These are phyloP conservation scores for Drosophila affinis DNA, from an alignment of 2,888 invertebrate species.

Conservation along the genomic window DNA sequence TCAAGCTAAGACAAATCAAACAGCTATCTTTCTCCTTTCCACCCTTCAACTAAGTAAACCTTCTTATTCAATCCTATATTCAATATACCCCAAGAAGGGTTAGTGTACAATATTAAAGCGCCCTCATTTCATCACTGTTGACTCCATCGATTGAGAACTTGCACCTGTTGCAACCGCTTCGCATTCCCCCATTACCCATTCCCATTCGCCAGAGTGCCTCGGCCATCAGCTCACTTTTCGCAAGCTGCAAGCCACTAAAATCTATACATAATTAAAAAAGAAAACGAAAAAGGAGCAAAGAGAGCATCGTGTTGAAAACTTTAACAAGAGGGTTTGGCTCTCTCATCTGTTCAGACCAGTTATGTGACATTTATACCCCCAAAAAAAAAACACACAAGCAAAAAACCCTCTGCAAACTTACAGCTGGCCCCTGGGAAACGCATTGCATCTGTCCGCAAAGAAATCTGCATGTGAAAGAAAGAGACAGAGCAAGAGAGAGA, in stretches of 20 bases:
- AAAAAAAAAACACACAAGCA: background rate
- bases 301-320: slow-evolving; percentile 25
- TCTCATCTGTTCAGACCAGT: slow-evolving; percentile 49
- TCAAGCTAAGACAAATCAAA: too few relatives aligned
- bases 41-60: too few relatives aligned
- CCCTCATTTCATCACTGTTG: slow-evolving; percentile 37
- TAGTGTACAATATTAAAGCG: slow-evolving; percentile 25
- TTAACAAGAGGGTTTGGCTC: slow-evolving; percentile 55
- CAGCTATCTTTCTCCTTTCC: too few relatives aligned
- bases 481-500: too few relatives aligned
- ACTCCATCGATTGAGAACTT: slow-evolving; percentile 43
- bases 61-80: background rate
- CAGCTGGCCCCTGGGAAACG: slow-evolving; percentile 44
- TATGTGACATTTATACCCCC: slow-evolving; percentile 60
- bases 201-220: background rate
- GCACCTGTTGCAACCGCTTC: slow-evolving; percentile 57
- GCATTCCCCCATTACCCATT: background rate
- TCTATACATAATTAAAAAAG: slow-evolving; percentile 72
- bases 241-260: slow-evolving; percentile 69
- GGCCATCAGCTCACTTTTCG: slow-evolving; percentile 6
- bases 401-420: slow-evolving; percentile 4
- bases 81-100: background rate
- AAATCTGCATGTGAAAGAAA: slow-evolving; percentile 21
- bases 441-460: slow-evolving; percentile 26
- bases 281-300: slow-evolving; percentile 14